Base-by-base conservation (phyloP, 2,797 vertebrate genomes). In the Tamandua tetradactyla region DNA sequence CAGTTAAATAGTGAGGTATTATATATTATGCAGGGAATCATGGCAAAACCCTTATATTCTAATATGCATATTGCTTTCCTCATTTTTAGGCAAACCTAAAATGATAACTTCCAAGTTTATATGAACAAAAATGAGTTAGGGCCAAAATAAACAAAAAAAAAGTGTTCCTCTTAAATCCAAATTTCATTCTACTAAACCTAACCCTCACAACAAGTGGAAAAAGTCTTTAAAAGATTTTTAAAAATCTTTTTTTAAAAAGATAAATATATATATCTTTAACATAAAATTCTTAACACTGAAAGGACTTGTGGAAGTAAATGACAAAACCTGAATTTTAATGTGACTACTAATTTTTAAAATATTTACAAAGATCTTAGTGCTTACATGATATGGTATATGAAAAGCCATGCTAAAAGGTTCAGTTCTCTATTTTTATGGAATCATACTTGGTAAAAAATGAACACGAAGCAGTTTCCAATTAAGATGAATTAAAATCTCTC, bases 51-150 rank as follows among this genome's bases (percentile, higher is more conserved):
- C 76, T 86, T 79, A 40, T 91, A 76, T 30, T 81, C 18, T 62
- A 69, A 69, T 76, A 37, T 25, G 3, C 5, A 86, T 35, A 68
- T 10, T 8, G 15, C 27, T 68, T 61, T 69, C 44, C 23, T 83
- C 35, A 83, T 6, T 72, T 83, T 93, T 69, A 64, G 91, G 47
- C 49, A 96, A 90, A 90, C 14, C 9, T n/a, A n/a, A 93, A 89
- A 20, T 83, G 68, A 66, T 0, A 40, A 7, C 69, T 95, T 69
- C 55, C 13, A 64, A 97, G 69, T 62, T 27, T 40, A 62, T 68
- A 69, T 83, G 66, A 92, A 74, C 7, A 27, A 94, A 82, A 88
- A 76, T 49, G 49, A 79, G 5, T 20, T 76, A 22, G 3, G 27
- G 37, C 14, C 22, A 72, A 95, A 76, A 61, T 32, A 76, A 93